A percentile compares a stretch with the other conserved stretches of the same genome.
phyloP scores from a whole-genome alignment of 1,140 invertebrate genomes.

The Drosophila pectinifera region DNA sequence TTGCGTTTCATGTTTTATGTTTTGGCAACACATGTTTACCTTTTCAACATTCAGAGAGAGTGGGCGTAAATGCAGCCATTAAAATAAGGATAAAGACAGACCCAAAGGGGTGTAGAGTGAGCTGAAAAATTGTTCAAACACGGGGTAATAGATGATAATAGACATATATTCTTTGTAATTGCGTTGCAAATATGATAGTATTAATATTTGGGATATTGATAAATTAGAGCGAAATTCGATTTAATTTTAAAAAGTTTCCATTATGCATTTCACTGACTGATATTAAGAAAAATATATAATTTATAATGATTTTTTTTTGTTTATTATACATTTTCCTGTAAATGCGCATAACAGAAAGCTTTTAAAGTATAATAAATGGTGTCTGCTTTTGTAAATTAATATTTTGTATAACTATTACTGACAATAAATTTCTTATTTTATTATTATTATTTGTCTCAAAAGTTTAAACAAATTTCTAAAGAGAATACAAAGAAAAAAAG shows the following conservation, averaged over 20 bases:
- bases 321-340: not conserved
- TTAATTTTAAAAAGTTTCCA: not conserved
- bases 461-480: no score
- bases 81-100: not conserved
- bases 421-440: no score
- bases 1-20: slow-evolving; percentile 28
- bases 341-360: no score
- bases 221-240: no score
- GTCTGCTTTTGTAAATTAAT: no score
- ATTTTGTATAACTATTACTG: not conserved
- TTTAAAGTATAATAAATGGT: no score
- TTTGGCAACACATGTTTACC: slow-evolving; percentile 58
- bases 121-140: slow-evolving; percentile 3
- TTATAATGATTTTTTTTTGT: no score
- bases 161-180: not conserved
- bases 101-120: no score
- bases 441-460: no score
- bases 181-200: no score
- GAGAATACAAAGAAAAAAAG: no score
- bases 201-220: not conserved
- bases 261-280: not conserved
- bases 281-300: no score
- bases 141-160: not conserved
- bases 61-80: slow-evolving; percentile 13
- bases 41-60: slow-evolving; percentile 21